These are phyloP conservation scores for Apoda limacodes DNA, from an alignment of 2,888 invertebrate genomes.

Conservation along the genomic window DNA sequence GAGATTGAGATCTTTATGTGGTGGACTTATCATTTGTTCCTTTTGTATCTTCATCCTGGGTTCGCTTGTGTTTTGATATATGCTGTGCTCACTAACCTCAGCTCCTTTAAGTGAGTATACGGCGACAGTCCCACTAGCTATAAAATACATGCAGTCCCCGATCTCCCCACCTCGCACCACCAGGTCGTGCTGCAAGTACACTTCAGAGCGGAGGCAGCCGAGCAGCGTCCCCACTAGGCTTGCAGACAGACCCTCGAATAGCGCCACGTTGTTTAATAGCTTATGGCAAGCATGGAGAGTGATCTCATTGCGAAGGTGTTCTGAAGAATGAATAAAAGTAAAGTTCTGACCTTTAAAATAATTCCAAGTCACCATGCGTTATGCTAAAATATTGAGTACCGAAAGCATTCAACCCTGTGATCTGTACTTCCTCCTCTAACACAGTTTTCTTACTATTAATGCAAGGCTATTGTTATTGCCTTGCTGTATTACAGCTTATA, in stretches of 20 bases:
- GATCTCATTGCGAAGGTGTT: conserved; percentile 63
- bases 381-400: too few relatives aligned
- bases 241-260: conserved; percentile 64
- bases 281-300: conserved; percentile 63
- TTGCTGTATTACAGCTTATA: too few relatives aligned
- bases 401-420: too few relatives aligned
- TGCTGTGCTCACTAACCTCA: conserved; percentile 45
- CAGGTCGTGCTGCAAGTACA: conserved; percentile 71
- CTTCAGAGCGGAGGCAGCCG: conserved; percentile 62
- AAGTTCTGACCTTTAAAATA: too few relatives aligned
- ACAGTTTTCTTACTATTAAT: too few relatives aligned
- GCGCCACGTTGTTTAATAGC: conserved; percentile 62
- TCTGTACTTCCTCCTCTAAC: too few relatives aligned
- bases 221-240: conserved; percentile 62
- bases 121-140: conserved; percentile 72
- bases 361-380: too few relatives aligned
- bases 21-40: too few relatives aligned
- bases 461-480: too few relatives aligned
- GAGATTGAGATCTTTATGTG: too few relatives aligned
- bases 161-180: conserved; percentile 68
- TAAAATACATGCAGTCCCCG: conserved; percentile 75
- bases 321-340: too few relatives aligned
- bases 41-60: neutral
- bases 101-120: conserved; percentile 70
- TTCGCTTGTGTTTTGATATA: neutral